Evolutionary conservation across 1,140 invertebrate species (phyloP).

Genomic region (Caenorhabditis elegans): WBcel235 BX284604.4:9729501-9730000

Average conservation of each 20-base stretch:
- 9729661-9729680: neutral
- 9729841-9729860: neutral
- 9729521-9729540: neutral
- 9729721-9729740: neutral
- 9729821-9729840: neutral
- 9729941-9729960: neutral
- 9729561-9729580: neutral
- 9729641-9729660: neutral
- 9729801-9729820: neutral
- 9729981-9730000: neutral
- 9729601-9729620: neutral
- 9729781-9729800: no score
- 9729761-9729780: no score
- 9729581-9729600: neutral
- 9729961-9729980: neutral
- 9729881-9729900: neutral
- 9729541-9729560: neutral
- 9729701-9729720: neutral
- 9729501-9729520: neutral
- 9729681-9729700: constrained; percentile 1
- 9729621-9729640: neutral
- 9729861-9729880: neutral
- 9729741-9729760: no score
- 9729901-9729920: constrained; percentile 7
- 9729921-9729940: neutral